Evolutionary conservation across 2,113 vertebrate genomes (phyloP).

Genomic region (Datnioides undecimradiatus): DNA sequence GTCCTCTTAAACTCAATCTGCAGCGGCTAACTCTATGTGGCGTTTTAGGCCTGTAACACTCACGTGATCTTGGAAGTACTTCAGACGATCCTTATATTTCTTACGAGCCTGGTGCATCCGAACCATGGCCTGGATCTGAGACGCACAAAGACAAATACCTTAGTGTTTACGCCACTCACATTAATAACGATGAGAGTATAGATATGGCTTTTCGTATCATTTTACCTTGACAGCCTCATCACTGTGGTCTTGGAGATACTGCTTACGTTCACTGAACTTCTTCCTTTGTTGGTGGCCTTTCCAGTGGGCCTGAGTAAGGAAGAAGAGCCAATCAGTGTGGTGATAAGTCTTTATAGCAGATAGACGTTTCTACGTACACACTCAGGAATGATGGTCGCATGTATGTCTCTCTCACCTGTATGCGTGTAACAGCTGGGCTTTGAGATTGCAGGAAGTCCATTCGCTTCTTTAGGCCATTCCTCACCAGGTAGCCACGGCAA

Average conservation of each 20-base stretch:
- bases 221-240: slow-evolving; percentile 92
- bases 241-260: slow-evolving; percentile 88
- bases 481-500: slow-evolving; percentile 92
- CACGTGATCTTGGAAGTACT: slow-evolving; percentile 95
- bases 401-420: slow-evolving; percentile 87
- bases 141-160: background rate
- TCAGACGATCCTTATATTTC: slow-evolving; percentile 91
- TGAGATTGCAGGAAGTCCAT: slow-evolving; percentile 91
- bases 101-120: slow-evolving; percentile 96
- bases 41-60: slow-evolving; percentile 63
- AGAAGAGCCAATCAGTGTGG: background rate
- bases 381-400: too few species aligned
- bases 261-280: slow-evolving; percentile 87
- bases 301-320: slow-evolving; percentile 91
- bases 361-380: background rate
- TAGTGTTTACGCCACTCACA: background rate
- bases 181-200: rapidly evolving
- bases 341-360: background rate
- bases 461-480: slow-evolving; percentile 87
- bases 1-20: background rate
- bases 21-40: background rate
- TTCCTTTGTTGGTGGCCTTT: slow-evolving; percentile 94
- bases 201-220: rapidly evolving
- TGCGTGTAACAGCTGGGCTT: slow-evolving; percentile 91
- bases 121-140: slow-evolving; percentile 93